A percentile compares a stretch with the other conserved stretches of the same genome.
Evolutionary conservation across 2,797 vertebrate species (phyloP).

Genomic region (Notolepis coatsorum): DNA sequence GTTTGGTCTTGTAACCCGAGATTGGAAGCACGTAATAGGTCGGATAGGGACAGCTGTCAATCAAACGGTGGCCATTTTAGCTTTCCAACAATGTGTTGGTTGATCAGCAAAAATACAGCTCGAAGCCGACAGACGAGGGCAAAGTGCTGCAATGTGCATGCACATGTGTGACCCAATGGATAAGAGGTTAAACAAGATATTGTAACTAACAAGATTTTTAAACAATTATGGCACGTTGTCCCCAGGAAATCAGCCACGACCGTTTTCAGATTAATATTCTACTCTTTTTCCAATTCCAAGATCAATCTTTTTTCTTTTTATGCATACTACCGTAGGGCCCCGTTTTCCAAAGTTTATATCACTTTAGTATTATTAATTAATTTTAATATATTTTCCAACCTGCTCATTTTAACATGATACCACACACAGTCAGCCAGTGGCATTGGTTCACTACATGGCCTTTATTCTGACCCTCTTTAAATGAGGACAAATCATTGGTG

Average conservation of each 20-base stretch:
- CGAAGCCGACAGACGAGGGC: no score
- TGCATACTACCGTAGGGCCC: slow-evolving; percentile 31
- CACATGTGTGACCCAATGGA: no score
- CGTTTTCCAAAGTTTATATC: slow-evolving; percentile 48
- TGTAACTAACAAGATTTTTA: slow-evolving; percentile 77
- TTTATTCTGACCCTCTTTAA: no score
- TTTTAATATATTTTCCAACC: slow-evolving; percentile 7
- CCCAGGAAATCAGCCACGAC: slow-evolving; percentile 68
- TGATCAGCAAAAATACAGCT: no score
- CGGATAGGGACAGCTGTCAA: no score
- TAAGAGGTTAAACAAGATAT: slow-evolving; percentile 71
- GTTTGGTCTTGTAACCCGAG: no score
- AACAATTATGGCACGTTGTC: slow-evolving; percentile 70
- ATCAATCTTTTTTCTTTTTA: slow-evolving; percentile 38
- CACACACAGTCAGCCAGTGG: background rate
- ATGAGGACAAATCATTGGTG: background rate
- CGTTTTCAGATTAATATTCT: slow-evolving; percentile 65
- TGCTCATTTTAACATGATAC: slow-evolving; percentile 21
- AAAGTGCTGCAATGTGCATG: no score
- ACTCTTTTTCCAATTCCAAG: slow-evolving; percentile 46
- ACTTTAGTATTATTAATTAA: slow-evolving; percentile 29
- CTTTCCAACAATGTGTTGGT: no score
- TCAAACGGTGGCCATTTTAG: no score
- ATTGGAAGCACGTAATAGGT: no score
- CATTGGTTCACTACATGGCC: no score